Evolutionary conservation across 2,888 invertebrate genomes (phyloP).

Genomic region (Azorinus chamasolen): DNA sequence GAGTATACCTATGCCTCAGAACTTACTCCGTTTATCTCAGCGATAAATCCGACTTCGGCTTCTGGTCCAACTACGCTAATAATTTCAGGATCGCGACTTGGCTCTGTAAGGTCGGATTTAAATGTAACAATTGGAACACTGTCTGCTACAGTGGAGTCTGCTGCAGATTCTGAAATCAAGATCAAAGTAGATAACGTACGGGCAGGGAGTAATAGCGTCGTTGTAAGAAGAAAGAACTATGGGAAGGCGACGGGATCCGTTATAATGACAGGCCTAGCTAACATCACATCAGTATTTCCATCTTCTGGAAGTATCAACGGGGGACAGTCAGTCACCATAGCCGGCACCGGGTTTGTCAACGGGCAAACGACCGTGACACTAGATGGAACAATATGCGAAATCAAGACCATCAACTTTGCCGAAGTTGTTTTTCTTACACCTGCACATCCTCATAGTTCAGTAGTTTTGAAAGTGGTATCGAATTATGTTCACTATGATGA

Average conservation of each 20-base stretch:
- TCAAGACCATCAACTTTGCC: constrained; percentile 40
- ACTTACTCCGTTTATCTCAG: constrained; percentile 64
- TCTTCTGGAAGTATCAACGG: constrained; percentile 70
- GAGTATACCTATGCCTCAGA: constrained; percentile 54
- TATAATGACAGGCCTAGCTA: constrained; percentile 37
- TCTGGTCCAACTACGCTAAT: constrained; percentile 52
- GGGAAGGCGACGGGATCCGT: constrained; percentile 52
- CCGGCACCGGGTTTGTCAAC: constrained; percentile 72
- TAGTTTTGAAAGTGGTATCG: constrained; percentile 51
- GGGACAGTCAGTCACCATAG: constrained; percentile 51
- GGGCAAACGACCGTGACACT: constrained; percentile 57
- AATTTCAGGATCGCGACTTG: constrained; percentile 65
- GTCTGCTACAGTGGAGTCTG: constrained; percentile 57
- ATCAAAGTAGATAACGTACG: constrained; percentile 68
- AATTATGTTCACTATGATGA: constrained; percentile 7
- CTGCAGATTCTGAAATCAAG: constrained; percentile 54
- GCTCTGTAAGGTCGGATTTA: constrained; percentile 28
- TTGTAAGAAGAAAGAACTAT: constrained; percentile 36
- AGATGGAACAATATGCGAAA: constrained; percentile 43
- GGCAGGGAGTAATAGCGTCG: constrained; percentile 59
- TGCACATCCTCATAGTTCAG: constrained; percentile 53
- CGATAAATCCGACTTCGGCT: constrained; percentile 50
- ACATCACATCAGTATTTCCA: constrained; percentile 55
- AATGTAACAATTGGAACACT: constrained; percentile 66
- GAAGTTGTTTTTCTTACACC: constrained; percentile 61